Conservation (phyloP, 1,140 invertebrate species). For the Drosophila truncata region DNA sequence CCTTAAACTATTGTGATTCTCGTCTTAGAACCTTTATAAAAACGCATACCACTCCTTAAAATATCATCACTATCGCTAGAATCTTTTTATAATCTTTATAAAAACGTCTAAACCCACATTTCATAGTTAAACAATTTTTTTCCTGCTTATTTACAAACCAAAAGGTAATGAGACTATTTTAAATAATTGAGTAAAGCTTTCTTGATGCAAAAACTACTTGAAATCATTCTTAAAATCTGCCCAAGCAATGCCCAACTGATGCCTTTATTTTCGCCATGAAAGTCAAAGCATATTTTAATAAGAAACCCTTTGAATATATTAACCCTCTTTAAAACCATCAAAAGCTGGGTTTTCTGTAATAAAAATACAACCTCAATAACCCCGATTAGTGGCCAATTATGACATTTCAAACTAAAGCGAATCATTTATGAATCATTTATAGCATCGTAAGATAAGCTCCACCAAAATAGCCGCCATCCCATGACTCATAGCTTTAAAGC, state of each 20-base stretch:
- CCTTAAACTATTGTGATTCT: too few relatives aligned
- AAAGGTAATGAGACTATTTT: not conserved
- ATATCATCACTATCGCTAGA: too few relatives aligned
- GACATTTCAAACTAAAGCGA: slow-evolving; percentile 4
- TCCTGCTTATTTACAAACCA: rapidly evolving
- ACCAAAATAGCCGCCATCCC: slow-evolving; percentile 20
- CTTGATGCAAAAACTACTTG: not conserved
- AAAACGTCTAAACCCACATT: not conserved
- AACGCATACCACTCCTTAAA: too few relatives aligned
- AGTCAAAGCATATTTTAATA: not conserved
- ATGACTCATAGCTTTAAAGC: slow-evolving; percentile 32
- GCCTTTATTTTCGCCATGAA: too few relatives aligned
- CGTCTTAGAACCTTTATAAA: too few relatives aligned
- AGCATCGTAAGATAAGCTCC: slow-evolving; percentile 33
- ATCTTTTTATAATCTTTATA: too few relatives aligned
- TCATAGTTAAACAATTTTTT: not conserved
- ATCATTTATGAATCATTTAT: slow-evolving; percentile 47
- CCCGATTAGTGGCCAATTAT: slow-evolving; percentile 23
- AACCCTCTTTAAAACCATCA: not conserved
- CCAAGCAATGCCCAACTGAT: not conserved
- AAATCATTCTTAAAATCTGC: too few relatives aligned
- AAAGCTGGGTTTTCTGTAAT: not conserved
- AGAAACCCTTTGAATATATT: not conserved
- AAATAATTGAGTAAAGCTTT: too few relatives aligned
- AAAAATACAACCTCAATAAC: not conserved